A percentile compares a stretch with the other conserved stretches of the same genome.
Evolutionary conservation across 2,113 vertebrate species (phyloP).

Genomic region (Labrus mixtus): DNA sequence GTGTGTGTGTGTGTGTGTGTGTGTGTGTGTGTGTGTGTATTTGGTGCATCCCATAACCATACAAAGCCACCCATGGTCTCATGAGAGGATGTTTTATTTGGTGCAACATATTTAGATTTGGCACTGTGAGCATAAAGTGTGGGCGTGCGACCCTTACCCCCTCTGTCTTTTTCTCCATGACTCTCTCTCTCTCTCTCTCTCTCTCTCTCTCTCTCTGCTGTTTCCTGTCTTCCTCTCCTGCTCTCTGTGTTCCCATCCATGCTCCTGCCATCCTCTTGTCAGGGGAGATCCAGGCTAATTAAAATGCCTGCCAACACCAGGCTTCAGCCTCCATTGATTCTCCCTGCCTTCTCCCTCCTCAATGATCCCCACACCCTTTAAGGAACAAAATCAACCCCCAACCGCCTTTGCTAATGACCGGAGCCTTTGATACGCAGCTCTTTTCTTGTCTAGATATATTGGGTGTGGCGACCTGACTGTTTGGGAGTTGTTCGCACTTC

Average conservation of each 20-base stretch:
- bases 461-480: conserved; percentile 48
- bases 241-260: conserved; percentile 52
- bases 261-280: conserved; percentile 43
- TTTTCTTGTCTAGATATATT: conserved; percentile 45
- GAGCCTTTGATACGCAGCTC: conserved; percentile 62
- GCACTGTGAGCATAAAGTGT: conserved; percentile 43
- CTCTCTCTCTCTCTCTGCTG: conserved; percentile 63
- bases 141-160: conserved; percentile 47
- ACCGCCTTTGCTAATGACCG: conserved; percentile 59
- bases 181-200: conserved; percentile 60
- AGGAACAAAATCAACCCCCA: conserved; percentile 38
- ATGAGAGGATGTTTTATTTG: conserved; percentile 76
- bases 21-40: conserved; percentile 36
- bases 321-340: conserved; percentile 48
- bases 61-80: conserved; percentile 54
- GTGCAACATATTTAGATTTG: conserved; percentile 69
- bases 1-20: conserved; percentile 3
- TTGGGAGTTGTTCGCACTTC: conserved; percentile 16
- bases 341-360: conserved; percentile 44
- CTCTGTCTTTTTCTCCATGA: conserved; percentile 14
- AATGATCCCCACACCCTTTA: conserved; percentile 24
- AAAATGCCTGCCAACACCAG: conserved; percentile 65
- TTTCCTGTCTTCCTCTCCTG: conserved; percentile 55
- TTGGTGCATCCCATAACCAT: conserved; percentile 52
- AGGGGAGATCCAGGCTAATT: conserved; percentile 69